These are phyloP conservation scores for Columba livia DNA, from an alignment of 2,113 vertebrate species.

Conservation along the genomic window DNA sequence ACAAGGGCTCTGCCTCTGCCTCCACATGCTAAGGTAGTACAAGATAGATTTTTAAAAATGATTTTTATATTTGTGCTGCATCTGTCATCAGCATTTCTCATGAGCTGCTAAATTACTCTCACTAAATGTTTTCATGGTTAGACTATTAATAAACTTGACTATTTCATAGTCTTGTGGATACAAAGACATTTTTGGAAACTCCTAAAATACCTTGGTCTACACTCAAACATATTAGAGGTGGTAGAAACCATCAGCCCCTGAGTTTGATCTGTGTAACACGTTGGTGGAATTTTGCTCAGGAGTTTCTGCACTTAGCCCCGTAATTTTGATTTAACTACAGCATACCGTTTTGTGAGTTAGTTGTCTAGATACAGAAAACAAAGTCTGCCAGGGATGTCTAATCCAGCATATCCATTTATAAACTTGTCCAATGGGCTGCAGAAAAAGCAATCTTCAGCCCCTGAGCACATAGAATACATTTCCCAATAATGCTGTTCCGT, in stretches of 20 bases:
- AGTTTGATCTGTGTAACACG: neutral
- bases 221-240: neutral
- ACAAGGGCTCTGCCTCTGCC: neutral
- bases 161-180: neutral
- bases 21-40: neutral
- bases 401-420: neutral
- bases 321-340: neutral
- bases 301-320: neutral
- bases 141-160: neutral
- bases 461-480: neutral
- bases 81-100: neutral
- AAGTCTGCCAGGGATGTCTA: neutral
- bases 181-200: neutral
- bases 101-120: neutral
- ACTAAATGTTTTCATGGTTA: neutral
- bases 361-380: neutral
- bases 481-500: neutral
- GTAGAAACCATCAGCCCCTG: neutral
- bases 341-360: neutral
- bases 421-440: neutral
- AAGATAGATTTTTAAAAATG: rapidly evolving
- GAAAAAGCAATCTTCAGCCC: neutral
- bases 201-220: neutral
- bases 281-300: neutral
- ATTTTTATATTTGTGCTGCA: neutral